A percentile compares a stretch with the other conserved stretches of the same genome.
Conservation (phyloP, 2,797 vertebrate genomes). For the Microcaecilia unicolor region DNA sequence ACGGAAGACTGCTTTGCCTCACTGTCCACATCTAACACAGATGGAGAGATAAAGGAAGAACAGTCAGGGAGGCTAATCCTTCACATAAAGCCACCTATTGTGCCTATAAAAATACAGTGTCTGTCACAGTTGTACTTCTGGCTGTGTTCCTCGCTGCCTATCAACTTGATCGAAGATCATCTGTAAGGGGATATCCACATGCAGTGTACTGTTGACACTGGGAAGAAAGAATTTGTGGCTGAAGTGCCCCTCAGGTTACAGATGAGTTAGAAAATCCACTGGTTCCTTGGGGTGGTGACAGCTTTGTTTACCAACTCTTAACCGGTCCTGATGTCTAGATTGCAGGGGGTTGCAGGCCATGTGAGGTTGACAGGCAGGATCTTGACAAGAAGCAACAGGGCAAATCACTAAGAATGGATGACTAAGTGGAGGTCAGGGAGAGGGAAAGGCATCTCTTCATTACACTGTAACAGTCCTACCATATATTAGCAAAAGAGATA, state of each 20-base stretch:
- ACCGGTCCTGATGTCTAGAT: not conserved
- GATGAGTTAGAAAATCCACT: constrained; percentile 44
- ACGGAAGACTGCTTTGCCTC: not conserved
- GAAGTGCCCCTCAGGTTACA: constrained; percentile 43
- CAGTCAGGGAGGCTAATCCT: constrained; percentile 31
- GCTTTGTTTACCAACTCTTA: constrained; percentile 33
- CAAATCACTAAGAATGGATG: not conserved
- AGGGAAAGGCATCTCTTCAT: constrained; percentile 4
- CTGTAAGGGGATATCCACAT: constrained; percentile 73
- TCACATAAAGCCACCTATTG: constrained; percentile 41
- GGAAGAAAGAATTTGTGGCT: constrained; percentile 35
- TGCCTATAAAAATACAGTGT: constrained; percentile 37
- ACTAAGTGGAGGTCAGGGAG: constrained; percentile 3
- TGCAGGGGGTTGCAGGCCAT: constrained; percentile 11
- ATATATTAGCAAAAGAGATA: too few relatives aligned
- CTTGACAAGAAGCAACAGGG: not conserved
- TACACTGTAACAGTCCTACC: too few relatives aligned
- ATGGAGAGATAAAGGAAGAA: constrained; percentile 7
- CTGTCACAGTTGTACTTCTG: constrained; percentile 26
- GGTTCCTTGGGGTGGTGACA: constrained; percentile 36
- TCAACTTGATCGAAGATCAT: constrained; percentile 65
- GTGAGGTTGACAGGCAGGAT: constrained; percentile 10
- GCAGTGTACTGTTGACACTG: constrained; percentile 69
- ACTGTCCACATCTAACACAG: constrained; percentile 12
- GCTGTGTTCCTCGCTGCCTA: constrained; percentile 33